Conservation (phyloP, 2,113 vertebrate species). For the Pterocles burchelli region DNA sequence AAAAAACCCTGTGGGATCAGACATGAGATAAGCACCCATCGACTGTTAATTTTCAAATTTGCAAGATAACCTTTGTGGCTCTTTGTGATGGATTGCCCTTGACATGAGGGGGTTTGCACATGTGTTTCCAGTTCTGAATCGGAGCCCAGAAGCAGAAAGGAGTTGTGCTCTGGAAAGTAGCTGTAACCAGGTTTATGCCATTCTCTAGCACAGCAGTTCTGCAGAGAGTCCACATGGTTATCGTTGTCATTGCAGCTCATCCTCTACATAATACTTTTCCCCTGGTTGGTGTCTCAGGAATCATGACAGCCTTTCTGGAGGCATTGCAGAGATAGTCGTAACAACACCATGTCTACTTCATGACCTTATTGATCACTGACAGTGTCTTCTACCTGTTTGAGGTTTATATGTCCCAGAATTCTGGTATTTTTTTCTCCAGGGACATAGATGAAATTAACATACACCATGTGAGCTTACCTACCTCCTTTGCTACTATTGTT, state of each 20-base stretch:
- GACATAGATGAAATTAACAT: neutral
- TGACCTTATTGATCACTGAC: neutral
- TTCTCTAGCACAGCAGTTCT: constrained; percentile 10
- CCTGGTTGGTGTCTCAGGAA: neutral
- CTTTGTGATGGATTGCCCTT: constrained; percentile 16
- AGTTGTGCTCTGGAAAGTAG: neutral
- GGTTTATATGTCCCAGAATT: neutral
- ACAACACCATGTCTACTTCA: neutral
- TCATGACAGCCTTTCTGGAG: neutral
- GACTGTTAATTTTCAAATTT: neutral
- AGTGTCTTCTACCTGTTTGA: neutral
- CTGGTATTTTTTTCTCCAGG: neutral
- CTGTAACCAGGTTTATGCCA: neutral
- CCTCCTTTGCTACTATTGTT: neutral
- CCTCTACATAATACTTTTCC: neutral
- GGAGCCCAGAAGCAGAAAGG: constrained; percentile 24
- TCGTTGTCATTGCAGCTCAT: neutral
- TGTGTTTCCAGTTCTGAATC: constrained; percentile 31
- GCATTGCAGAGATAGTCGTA: neutral
- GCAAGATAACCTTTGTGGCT: neutral
- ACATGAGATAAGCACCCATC: neutral
- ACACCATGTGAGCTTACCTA: neutral
- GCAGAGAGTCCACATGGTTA: neutral
- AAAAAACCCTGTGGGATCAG: neutral
- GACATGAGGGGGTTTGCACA: neutral